A percentile compares a stretch with the other conserved stretches of the same genome.
Conservation (phyloP, 2,888 invertebrate genomes). For the Tenthredo amoena region DNA sequence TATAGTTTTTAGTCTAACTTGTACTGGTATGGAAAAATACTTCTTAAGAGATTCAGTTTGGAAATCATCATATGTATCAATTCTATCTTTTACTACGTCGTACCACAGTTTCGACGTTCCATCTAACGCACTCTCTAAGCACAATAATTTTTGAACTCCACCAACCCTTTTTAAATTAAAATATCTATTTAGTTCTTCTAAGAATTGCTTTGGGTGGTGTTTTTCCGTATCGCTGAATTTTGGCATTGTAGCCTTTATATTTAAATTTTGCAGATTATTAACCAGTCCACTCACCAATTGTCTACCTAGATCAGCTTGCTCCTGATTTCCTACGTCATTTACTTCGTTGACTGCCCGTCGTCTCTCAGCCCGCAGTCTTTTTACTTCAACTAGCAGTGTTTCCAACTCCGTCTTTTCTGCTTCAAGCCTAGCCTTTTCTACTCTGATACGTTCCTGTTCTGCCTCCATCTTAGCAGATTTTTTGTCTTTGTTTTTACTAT, state of each 20-base stretch:
- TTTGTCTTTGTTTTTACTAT: background rate
- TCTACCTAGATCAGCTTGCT: background rate
- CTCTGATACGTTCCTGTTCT: background rate
- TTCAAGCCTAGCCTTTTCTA: background rate
- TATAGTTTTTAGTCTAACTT: slow-evolving; percentile 30
- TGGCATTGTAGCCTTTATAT: background rate
- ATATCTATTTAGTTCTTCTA: slow-evolving; percentile 32
- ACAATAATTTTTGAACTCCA: slow-evolving; percentile 17
- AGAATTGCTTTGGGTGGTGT: slow-evolving; percentile 20
- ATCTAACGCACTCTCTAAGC: slow-evolving; percentile 45
- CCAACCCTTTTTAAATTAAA: slow-evolving; percentile 27
- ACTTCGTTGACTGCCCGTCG: background rate
- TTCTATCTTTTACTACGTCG: slow-evolving; percentile 26
- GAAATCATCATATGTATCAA: slow-evolving; percentile 26
- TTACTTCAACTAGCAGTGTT: background rate
- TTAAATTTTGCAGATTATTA: slow-evolving; percentile 18
- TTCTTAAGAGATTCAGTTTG: slow-evolving; percentile 44
- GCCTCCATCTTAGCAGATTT: background rate
- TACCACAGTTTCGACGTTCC: slow-evolving; percentile 54
- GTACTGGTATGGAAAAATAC: slow-evolving; percentile 54
- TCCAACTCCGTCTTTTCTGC: background rate
- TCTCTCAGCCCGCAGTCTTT: background rate
- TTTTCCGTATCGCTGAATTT: background rate
- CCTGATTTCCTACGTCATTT: background rate
- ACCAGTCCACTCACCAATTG: slow-evolving; percentile 15